Evolutionary conservation across 1,140 invertebrate genomes (phyloP), one percentile per base, ranked within the genome.

Genomic region (Apis laboriosa): DNA sequence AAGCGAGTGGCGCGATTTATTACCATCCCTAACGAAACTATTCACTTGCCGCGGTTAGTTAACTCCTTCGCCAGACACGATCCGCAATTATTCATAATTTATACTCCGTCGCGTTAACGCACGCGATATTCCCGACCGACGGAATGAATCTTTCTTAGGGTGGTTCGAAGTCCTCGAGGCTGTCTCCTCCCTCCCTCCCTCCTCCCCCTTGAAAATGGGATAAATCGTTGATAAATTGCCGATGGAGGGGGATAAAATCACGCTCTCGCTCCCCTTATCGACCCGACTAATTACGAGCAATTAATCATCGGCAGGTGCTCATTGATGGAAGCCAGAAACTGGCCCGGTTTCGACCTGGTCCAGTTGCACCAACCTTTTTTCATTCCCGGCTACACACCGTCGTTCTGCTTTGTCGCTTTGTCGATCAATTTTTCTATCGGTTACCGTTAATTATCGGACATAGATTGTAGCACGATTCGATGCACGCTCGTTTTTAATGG

Each of bases 71-170:
- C 43, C 28, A 51, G 63, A 43, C 80, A 17, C 24, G 49, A 15
- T 19, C 60, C 53, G 74, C 79, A 80, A 88, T 88, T 83, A 89
- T 88, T 83, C 87, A 76, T 87, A 85, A 89, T 89, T 89, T 89
- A 80, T 83, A 89, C 83, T 86, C 82, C 43, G 34, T 19, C 56
- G 76, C 77, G 84, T 82, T 79, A 67, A 78, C 74, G 83, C 82
- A 80, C 84, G 83, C 82, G 79, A 89, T 86, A 79, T 86, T 43
- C 76, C 53, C 63, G 64, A n/a, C 56, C 75, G 77, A 34, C 34
- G 34, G n/a, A n/a, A n/a, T 85, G 83, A 66, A 80, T 79, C 86
- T 88, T 76, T 82, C 86, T 85, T 83, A 88, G 70, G 34, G 34
- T 43, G 2, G 75, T 72, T 43, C 60, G 64, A 56, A 70, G 74